A percentile compares a stretch with the other conserved stretches of the same genome.
Conservation (phyloP, 2,888 invertebrate species). For the Crepidodera aurea region DNA sequence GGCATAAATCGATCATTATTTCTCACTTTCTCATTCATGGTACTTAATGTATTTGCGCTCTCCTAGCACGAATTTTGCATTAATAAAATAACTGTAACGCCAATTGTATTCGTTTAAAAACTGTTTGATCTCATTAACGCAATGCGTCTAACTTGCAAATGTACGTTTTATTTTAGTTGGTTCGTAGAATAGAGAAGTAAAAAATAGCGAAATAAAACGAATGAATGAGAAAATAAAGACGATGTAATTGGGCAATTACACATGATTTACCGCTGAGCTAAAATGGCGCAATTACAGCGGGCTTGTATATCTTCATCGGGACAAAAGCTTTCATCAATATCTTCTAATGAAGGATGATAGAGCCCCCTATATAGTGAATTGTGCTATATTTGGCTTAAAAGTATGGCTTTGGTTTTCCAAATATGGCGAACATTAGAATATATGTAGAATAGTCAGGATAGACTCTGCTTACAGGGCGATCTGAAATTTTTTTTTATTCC, state of each 20-base stretch:
- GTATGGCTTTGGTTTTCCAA: slow-evolving; percentile 33
- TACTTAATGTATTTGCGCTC: too few relatives aligned
- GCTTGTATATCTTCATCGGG: slow-evolving; percentile 31
- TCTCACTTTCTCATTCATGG: too few relatives aligned
- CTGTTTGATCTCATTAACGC: background rate
- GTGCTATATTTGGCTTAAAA: slow-evolving; percentile 40
- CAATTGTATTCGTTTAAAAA: background rate
- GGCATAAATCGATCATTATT: too few relatives aligned
- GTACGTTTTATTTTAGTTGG: slow-evolving; percentile 9
- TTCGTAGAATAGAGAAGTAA: slow-evolving; percentile 19
- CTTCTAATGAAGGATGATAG: slow-evolving; percentile 39
- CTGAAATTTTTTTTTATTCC: too few relatives aligned
- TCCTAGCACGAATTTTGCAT: too few relatives aligned
- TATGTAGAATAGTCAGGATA: slow-evolving; percentile 41
- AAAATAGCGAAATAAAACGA: slow-evolving; percentile 18
- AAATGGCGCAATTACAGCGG: slow-evolving; percentile 25
- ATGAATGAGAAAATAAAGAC: slow-evolving; percentile 26
- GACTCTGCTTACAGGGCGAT: slow-evolving; percentile 31
- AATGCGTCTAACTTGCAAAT: background rate
- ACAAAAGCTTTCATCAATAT: slow-evolving; percentile 34
- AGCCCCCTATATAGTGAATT: slow-evolving; percentile 37
- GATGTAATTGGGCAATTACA: slow-evolving; percentile 30
- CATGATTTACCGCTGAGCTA: slow-evolving; percentile 27
- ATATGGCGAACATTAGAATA: slow-evolving; percentile 43
- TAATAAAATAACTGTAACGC: too few relatives aligned